These are phyloP conservation scores for Coranthus polyacanthus DNA, from an alignment of 2,797 vertebrate genomes.

Conservation along the genomic window DNA sequence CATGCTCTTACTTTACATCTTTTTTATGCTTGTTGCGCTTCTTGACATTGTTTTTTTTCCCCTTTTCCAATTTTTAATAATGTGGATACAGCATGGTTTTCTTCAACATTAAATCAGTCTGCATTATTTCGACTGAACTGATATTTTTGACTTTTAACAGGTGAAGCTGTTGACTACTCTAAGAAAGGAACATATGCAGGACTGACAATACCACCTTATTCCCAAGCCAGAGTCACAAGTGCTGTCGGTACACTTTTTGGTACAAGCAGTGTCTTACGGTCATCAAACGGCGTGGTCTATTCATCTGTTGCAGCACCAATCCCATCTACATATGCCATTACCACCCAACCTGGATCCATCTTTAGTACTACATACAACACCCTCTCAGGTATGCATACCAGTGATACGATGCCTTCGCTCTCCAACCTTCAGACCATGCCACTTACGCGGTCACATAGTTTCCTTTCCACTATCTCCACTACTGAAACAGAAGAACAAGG, in stretches of 20 bases:
- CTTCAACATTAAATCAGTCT: constrained; percentile 61
- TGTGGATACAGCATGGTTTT: constrained; percentile 86
- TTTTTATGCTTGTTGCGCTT: constrained; percentile 82
- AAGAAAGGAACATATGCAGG: constrained; percentile 93
- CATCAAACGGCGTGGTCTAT: constrained; percentile 98
- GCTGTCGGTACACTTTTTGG: constrained; percentile 87
- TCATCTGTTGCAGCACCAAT: constrained; percentile 96
- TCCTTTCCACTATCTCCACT: constrained; percentile 90
- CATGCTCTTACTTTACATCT: constrained; percentile 84
- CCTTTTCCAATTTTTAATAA: constrained; percentile 78
- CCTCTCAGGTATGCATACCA: constrained; percentile 89
- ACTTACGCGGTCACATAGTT: constrained; percentile 93
- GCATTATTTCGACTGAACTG: constrained; percentile 85
- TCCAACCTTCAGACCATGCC: constrained; percentile 91
- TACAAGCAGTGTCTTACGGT: constrained; percentile 92
- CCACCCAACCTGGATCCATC: constrained; percentile 98
- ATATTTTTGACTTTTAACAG: constrained; percentile 96
- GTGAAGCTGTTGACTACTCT: constrained; percentile 99
- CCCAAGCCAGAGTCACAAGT: constrained; percentile 92
- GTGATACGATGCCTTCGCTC: constrained; percentile 91
- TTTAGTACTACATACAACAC: constrained; percentile 94
- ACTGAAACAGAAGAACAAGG: constrained; percentile 86
- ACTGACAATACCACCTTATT: constrained; percentile 95
- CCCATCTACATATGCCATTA: constrained; percentile 97
- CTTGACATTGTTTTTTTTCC: constrained; percentile 72